Base-by-base conservation (phyloP, 2,797 vertebrate genomes). In the Capromys pilorides region DNA sequence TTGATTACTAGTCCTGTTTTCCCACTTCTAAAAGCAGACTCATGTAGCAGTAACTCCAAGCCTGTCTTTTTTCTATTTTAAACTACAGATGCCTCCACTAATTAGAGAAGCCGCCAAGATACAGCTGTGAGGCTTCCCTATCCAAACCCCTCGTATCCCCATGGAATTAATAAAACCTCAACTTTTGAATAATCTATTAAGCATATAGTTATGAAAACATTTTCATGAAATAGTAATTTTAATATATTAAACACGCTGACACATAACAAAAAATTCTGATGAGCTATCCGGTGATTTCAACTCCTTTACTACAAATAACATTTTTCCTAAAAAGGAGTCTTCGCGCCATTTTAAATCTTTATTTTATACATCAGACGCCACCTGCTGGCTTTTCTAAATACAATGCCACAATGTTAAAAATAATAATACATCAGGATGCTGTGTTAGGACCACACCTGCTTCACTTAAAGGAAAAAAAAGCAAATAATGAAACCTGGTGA, bases 341-440 rank as follows among this genome's bases (percentile, higher is more conserved):
- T 83, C 41, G 14, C 13, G 36, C 0, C 11, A 54, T 39, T 39
- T 64, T 49, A 95, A 91, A 71, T 57, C 12, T 86, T 93, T 64
- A 90, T 96, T 95, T 93, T 49, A 84, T 59, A 51, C 49, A 36
- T 41, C 31, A 93, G 57, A 94, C 94, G 97, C 97, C 97, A 96
- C 95, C 97, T 97, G 77, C 95, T 97, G 97, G 95, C n/a, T 92
- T 85, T 73, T 86, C 80, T 93, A 93, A 96, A 80, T 90, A 59
- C 12, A 89, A 75, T 16, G 85, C 39, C 21, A 88, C 71, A 81
- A 51, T 12, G 6, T 64, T 18, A 88, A 69, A 66, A 94, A 91
- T 62, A 62, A 51, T 88, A 21, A 9, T 18, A 82, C 39, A 71
- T 73, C 18, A 36, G 59, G 36, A 80, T 57, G 54, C 12, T 66